Base-by-base conservation (phyloP, 2,888 invertebrate species). In the Tetragonula carbonaria region DNA sequence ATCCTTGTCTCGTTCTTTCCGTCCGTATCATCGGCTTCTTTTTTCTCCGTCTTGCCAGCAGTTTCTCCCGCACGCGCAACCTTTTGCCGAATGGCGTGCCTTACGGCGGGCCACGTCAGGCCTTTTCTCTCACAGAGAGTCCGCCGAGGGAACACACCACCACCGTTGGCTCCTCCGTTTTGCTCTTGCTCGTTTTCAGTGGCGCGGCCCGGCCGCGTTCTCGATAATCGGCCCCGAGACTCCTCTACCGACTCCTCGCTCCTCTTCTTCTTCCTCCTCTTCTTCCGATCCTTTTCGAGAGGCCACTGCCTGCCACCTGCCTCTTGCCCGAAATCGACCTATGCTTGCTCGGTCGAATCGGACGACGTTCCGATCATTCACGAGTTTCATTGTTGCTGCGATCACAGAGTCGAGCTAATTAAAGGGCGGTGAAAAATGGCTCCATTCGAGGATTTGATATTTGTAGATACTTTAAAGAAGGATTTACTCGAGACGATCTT, bases 1-100 rank as follows among this genome's bases (percentile, higher is more conserved):
- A 45, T 53, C 4, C 21, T 53, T 21, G 16, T 53, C 53, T 53
- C 21, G 16, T 53, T 53, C 53, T 53, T 16, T 74, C 67, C 51
- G 65, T 66, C 66, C 83, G 78, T 72, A 65, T 63, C 73, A 74
- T 59, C 67, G 72, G 62, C 23, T 78, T 70, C 74, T 63, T 78
- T 65, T 62, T 23, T 75, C 82, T 79, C 55, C 74, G 84, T 78
- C 82, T 57, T 33, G 53, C 28, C 28, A 50, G 57, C 28, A 65
- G 73, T 74, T 62, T 81, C 80, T 75, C 77, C 80, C 80, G 78
- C 79, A 75, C 86, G 87, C 84, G 86, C 84, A 78, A 85, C 82
- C 90, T 90, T 90, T 90, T 86, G 90, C 90, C 90, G 88, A 90
- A 88, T 87, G 89, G 84, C 86, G 88, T 84, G 85, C 87, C 87